These are phyloP conservation scores for Baronia brevicornis DNA, from an alignment of 2,888 invertebrate species.

Conservation along the genomic window DNA sequence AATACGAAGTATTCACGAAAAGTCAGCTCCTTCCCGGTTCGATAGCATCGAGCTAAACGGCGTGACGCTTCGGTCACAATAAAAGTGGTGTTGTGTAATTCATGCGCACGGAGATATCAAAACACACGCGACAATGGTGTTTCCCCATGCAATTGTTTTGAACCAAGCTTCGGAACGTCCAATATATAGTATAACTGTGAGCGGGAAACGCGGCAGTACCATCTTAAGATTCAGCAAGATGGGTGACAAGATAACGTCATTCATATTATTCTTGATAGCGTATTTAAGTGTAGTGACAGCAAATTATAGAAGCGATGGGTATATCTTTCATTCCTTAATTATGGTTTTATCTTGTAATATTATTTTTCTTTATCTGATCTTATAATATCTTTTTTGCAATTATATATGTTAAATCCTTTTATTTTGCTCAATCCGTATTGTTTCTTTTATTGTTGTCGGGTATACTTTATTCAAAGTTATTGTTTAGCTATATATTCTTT, in stretches of 20 bases:
- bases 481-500: no score
- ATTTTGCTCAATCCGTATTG: no score
- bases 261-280: conserved; percentile 25
- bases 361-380: no score
- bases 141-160: conserved; percentile 66
- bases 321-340: conserved; percentile 30
- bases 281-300: conserved; percentile 28
- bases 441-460: no score
- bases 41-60: conserved; percentile 37
- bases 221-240: conserved; percentile 35
- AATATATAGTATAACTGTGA: conserved; percentile 56
- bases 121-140: conserved; percentile 48
- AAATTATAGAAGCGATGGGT: conserved; percentile 60
- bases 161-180: conserved; percentile 55
- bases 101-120: conserved; percentile 19
- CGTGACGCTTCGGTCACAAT: conserved; percentile 27
- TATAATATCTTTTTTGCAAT: not conserved
- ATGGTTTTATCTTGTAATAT: no score
- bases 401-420: conserved; percentile 2
- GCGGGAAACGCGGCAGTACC: conserved; percentile 43
- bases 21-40: conserved; percentile 36
- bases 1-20: no score
- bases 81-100: conserved; percentile 46
- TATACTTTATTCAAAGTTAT: no score
- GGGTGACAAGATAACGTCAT: conserved; percentile 32